phyloP scores from a whole-genome alignment of 2,888 invertebrate genomes.

The Camponotus fellah region DNA sequence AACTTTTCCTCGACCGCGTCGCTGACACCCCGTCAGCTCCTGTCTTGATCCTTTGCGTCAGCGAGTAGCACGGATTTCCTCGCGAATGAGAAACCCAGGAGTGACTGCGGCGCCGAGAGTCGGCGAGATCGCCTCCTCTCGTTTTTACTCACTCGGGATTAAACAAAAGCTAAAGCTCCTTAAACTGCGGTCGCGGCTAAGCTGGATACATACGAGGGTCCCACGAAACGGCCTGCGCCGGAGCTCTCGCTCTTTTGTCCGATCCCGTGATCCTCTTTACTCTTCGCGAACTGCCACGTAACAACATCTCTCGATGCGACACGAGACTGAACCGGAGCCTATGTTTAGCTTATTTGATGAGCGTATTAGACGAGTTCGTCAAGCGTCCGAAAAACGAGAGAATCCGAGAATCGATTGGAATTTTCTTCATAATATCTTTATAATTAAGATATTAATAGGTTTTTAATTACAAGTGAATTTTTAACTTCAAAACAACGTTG shows the following conservation, averaged over 20 bases:
- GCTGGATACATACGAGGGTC: conserved; percentile 85
- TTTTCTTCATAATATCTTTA: neutral
- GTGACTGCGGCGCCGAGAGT: conserved; percentile 65
- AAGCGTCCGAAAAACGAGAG: neutral
- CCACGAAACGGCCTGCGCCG: conserved; percentile 64
- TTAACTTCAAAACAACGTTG: neutral
- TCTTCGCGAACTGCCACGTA: conserved; percentile 72
- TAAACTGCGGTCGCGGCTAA: conserved; percentile 85
- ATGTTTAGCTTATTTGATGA: conserved; percentile 62
- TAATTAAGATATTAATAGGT: neutral
- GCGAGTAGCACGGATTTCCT: conserved; percentile 69
- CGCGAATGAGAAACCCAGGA: conserved; percentile 72
- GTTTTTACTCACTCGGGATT: conserved; percentile 84
- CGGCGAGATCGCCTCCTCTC: conserved; percentile 72
- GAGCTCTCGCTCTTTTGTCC: conserved; percentile 82
- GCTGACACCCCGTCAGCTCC: conserved; percentile 57
- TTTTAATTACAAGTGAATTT: neutral
- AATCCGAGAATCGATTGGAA: neutral
- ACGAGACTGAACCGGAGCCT: conserved; percentile 59
- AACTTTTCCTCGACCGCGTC: conserved; percentile 14
- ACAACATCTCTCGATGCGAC: conserved; percentile 67
- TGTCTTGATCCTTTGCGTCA: conserved; percentile 59
- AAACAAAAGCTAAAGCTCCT: conserved; percentile 85
- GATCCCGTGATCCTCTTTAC: conserved; percentile 83
- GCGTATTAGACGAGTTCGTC: conserved; percentile 37